Base-by-base conservation (phyloP, 2,888 invertebrate genomes). In the Lypha dubia region DNA sequence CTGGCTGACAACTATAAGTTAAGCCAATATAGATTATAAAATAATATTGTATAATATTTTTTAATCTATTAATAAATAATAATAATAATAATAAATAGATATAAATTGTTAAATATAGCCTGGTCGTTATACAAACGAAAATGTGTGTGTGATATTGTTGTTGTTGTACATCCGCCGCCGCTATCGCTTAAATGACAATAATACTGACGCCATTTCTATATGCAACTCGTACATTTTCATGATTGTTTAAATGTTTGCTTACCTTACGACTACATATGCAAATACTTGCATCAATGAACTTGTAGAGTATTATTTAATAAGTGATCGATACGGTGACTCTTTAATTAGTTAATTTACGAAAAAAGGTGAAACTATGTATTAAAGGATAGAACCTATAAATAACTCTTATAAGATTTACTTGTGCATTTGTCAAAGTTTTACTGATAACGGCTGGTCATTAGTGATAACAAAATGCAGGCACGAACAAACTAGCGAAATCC, bases 121-220 rank as follows among this genome's bases (percentile, higher is more conserved):
- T 58, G 32, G 17, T 38, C 77, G 62, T 83, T 83, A 46, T 49
- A 68, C 77, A 74, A 75, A 73, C 65, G 70, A 70, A 65, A 60
- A 71, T 53, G 51, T 79, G 11, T 68, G 60, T 28, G 28, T 13
- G 46, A 9, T 44, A 24, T 9, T 67, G 58, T 49, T 60, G 17
- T 38, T 67, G 58, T 22, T 58, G 60, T 49, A n/a, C n/a, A n/a
- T n/a, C n/a, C n/a, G n/a, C n/a, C 51, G 24, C 20, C 58, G 58
- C n/a, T 65, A 51, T 51, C 70, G 41, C 51, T 70, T 49, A 68
- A 79, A 75, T 74, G 58, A 74, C 74, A 83, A 79, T 83, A 75
- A 79, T 53, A 75, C 35, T 65, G 83, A 67, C 62, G 83, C 71
- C 79, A 75, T 35, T 44, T 71, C 68, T n/a, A 35, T 38, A 46